phyloP scores from a whole-genome alignment of 2,888 invertebrate genomes.

The Ethmia dodecea region DNA sequence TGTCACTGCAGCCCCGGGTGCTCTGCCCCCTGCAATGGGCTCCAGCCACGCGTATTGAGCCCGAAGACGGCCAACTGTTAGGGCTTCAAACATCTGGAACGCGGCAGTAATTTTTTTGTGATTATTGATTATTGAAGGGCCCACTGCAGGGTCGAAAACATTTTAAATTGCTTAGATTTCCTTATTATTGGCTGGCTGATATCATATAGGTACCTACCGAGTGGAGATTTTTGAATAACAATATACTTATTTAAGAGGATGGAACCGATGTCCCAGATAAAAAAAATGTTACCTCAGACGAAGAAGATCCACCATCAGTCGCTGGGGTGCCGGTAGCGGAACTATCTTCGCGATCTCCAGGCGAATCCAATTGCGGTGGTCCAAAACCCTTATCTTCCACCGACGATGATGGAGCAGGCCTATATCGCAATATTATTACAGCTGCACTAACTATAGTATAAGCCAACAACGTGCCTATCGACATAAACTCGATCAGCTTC shows the following conservation, averaged over 20 bases:
- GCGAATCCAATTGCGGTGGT: slow-evolving; percentile 71
- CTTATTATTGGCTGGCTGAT: too few species aligned
- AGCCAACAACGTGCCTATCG: slow-evolving; percentile 91
- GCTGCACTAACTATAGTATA: slow-evolving; percentile 95
- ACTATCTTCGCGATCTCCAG: slow-evolving; percentile 77
- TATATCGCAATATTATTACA: slow-evolving; percentile 90
- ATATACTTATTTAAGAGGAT: too few species aligned
- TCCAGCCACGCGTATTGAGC: slow-evolving; percentile 86
- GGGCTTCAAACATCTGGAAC: slow-evolving; percentile 75
- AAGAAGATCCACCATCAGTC: slow-evolving; percentile 78
- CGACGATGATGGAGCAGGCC: slow-evolving; percentile 75
- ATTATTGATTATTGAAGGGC: too few species aligned
- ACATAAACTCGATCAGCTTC: slow-evolving; percentile 96
- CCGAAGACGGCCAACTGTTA: slow-evolving; percentile 86
- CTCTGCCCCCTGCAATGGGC: slow-evolving; percentile 83
- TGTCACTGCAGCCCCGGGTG: slow-evolving; percentile 86
- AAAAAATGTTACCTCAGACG: slow-evolving; percentile 73
- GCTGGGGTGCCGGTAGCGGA: slow-evolving; percentile 80
- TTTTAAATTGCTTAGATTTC: too few species aligned
- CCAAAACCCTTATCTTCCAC: slow-evolving; percentile 67
- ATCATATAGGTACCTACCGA: too few species aligned
- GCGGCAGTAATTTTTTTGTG: too few species aligned
- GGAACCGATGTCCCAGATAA: too few species aligned
- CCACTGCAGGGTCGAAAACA: too few species aligned
- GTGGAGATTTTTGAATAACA: too few species aligned